Evolutionary conservation across 2,797 vertebrate genomes (phyloP).

Genomic region (Coregonus suidteri): DNA sequence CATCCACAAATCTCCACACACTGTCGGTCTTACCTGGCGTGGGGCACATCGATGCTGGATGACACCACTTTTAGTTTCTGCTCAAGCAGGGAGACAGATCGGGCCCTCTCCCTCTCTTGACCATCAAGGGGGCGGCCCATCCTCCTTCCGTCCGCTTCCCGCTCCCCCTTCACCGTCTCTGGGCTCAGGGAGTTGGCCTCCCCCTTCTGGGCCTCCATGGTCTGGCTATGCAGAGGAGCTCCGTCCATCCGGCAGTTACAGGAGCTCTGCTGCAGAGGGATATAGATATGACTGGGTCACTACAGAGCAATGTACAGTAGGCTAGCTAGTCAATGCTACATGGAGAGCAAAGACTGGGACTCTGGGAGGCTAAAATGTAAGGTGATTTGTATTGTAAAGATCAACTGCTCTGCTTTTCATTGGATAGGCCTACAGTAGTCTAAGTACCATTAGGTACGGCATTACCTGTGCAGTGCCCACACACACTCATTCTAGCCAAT

Average conservation of each 20-base stretch:
- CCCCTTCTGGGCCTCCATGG: slow-evolving; percentile 71
- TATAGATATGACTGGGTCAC: neutral
- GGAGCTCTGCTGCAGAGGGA: slow-evolving; percentile 54
- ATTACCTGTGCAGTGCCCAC: too few species aligned
- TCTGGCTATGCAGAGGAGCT: slow-evolving; percentile 34
- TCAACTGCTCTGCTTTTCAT: too few species aligned
- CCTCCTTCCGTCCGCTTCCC: slow-evolving; percentile 80
- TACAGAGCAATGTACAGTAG: neutral
- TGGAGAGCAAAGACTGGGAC: neutral
- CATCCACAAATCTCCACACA: slow-evolving; percentile 5
- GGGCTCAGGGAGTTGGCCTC: slow-evolving; percentile 61
- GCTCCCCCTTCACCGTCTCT: slow-evolving; percentile 80
- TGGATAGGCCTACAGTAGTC: too few species aligned
- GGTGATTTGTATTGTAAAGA: too few species aligned
- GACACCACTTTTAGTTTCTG: slow-evolving; percentile 98
- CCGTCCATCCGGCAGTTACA: slow-evolving; percentile 62
- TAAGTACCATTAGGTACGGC: too few species aligned
- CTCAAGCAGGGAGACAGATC: slow-evolving; percentile 92
- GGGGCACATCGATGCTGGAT: slow-evolving; percentile 97
- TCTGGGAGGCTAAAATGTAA: neutral
- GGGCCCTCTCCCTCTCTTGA: slow-evolving; percentile 71
- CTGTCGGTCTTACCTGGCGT: slow-evolving; percentile 82
- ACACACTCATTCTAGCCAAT: too few species aligned
- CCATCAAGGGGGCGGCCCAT: slow-evolving; percentile 75
- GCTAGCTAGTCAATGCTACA: too few species aligned